phyloP scores from a whole-genome alignment of 1,140 invertebrate species.

The Archivesica marissinica region DNA sequence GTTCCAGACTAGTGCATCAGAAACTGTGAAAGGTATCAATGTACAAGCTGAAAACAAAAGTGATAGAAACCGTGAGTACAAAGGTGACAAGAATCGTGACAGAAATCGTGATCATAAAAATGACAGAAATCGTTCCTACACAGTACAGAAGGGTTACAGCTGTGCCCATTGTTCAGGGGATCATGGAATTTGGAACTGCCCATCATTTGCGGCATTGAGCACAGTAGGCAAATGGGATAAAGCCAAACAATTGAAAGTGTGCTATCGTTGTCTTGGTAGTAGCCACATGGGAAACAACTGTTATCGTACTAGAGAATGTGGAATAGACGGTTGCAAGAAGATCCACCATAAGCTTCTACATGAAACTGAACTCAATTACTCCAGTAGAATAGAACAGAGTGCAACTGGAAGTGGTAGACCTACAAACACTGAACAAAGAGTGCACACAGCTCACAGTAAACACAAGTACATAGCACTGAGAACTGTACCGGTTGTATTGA shows the following conservation, averaged over 20 bases:
- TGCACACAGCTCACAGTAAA: too few species aligned
- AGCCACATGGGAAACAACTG: conserved; percentile 19
- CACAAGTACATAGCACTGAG: conserved; percentile 31
- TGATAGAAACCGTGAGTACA: background rate
- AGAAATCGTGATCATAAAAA: background rate
- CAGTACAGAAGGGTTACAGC: background rate
- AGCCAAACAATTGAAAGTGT: background rate
- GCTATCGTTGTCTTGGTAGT: conserved; percentile 10
- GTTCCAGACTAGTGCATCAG: background rate
- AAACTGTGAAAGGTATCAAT: conserved; percentile 6
- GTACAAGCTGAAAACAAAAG: too few species aligned
- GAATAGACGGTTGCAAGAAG: conserved; percentile 1
- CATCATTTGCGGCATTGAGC: background rate
- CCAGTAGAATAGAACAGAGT: too few species aligned
- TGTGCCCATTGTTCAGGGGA: background rate
- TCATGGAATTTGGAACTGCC: background rate
- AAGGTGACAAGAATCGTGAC: background rate
- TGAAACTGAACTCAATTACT: background rate
- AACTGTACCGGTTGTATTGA: conserved; percentile 62
- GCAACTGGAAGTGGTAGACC: background rate
- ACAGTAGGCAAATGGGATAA: conserved; percentile 1
- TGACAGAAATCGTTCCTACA: background rate
- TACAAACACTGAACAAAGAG: too few species aligned
- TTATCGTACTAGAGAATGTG: conserved; percentile 3
- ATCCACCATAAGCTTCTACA: conserved; percentile 29